Evolutionary conservation across 2,797 vertebrate species (phyloP).

Genomic region (Spheniscus humboldti): DNA sequence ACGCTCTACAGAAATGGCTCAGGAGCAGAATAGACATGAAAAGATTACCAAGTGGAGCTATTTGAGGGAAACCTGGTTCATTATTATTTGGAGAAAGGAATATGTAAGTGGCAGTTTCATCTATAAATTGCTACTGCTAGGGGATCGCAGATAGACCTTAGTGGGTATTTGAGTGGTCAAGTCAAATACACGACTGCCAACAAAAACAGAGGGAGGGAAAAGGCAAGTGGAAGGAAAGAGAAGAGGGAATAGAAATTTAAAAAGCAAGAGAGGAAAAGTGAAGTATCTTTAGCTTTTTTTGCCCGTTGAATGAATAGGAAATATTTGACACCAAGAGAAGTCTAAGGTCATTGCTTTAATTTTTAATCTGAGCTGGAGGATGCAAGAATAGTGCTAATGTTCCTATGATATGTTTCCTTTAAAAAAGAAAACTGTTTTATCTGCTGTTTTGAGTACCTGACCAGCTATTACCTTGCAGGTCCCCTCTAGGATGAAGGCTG

Average conservation of each 20-base stretch:
- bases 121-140: background rate
- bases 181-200: background rate
- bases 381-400: background rate
- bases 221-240: background rate
- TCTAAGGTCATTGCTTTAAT: background rate
- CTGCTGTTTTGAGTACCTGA: background rate
- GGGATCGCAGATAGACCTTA: background rate
- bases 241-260: background rate
- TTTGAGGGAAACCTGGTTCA: slow-evolving; percentile 39
- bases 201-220: background rate
- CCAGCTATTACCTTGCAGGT: background rate
- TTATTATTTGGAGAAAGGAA: slow-evolving; percentile 41
- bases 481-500: background rate
- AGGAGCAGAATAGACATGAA: slow-evolving; percentile 71
- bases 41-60: slow-evolving; percentile 63
- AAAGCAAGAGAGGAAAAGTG: background rate
- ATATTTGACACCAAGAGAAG: background rate
- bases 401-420: background rate
- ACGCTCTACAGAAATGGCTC: slow-evolving; percentile 61
- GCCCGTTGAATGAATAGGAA: background rate
- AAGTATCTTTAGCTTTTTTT: background rate
- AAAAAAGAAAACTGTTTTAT: background rate
- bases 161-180: background rate
- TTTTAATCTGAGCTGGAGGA: background rate
- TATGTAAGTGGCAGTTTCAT: slow-evolving; percentile 26